Percentiles rank a stretch among this genome's conserved stretches.
phyloP scores from a whole-genome alignment of 2,797 vertebrate species.

The Nannoperca australis region DNA sequence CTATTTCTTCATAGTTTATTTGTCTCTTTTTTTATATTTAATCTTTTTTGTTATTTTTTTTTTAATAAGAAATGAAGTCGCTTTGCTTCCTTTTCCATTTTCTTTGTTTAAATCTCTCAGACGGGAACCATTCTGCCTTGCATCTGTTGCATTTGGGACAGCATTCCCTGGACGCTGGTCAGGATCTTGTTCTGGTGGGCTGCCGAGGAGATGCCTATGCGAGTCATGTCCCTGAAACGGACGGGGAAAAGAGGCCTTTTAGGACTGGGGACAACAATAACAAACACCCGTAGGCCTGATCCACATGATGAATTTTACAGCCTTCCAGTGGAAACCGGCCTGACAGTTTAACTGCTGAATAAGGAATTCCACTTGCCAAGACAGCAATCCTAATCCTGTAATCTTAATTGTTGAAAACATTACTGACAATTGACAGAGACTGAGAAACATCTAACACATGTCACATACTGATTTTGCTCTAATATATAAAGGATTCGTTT shows the following conservation, averaged over 20 bases:
- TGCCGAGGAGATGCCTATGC: constrained; percentile 92
- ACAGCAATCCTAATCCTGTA: constrained; percentile 25
- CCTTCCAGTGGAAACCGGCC: constrained; percentile 35
- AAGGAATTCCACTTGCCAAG: constrained; percentile 41
- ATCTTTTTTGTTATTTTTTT: constrained; percentile 68
- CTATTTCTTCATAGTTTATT: constrained; percentile 89
- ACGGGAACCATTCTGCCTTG: constrained; percentile 98
- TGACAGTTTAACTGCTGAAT: constrained; percentile 52
- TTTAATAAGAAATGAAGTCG: constrained; percentile 74
- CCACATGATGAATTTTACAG: constrained; percentile 66
- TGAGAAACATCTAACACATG: constrained; percentile 18
- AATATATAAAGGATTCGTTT: neutral
- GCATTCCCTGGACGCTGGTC: constrained; percentile 94
- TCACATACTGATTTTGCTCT: neutral
- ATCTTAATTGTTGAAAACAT: constrained; percentile 34
- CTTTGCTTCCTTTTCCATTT: constrained; percentile 66
- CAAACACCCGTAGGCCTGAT: constrained; percentile 44
- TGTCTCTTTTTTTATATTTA: constrained; percentile 68
- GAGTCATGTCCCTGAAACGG: constrained; percentile 90
- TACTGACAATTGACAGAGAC: constrained; percentile 16
- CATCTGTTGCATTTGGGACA: constrained; percentile 96
- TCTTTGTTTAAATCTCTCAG: constrained; percentile 85
- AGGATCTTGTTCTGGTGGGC: constrained; percentile 96
- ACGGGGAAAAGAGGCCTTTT: constrained; percentile 47
- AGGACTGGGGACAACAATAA: constrained; percentile 59